Conservation (phyloP, 1,140 invertebrate species). For the Drosophila lowei region DNA sequence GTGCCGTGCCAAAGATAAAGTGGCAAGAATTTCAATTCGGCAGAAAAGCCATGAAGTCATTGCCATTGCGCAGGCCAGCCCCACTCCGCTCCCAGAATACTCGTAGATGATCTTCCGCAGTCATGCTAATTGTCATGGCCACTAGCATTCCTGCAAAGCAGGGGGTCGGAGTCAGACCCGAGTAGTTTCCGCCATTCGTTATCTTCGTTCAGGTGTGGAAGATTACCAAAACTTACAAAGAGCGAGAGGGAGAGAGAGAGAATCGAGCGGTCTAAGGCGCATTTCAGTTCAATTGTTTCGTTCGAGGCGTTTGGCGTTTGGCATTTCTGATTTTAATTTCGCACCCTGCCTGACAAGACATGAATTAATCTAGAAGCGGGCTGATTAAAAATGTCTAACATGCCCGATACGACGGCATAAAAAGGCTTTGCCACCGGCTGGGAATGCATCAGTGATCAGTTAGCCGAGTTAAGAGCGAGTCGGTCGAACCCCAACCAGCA, state of each 20-base stretch:
- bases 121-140: constrained; percentile 30
- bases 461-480: constrained; percentile 45
- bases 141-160: too few relatives aligned
- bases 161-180: neutral
- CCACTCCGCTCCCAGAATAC: neutral
- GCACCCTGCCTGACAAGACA: constrained; percentile 46
- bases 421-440: constrained; percentile 44
- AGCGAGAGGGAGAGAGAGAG: neutral
- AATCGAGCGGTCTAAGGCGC: constrained; percentile 30
- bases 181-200: constrained; percentile 35
- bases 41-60: constrained; percentile 52
- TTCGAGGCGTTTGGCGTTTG: constrained; percentile 20
- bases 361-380: constrained; percentile 66
- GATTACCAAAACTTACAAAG: constrained; percentile 36
- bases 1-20: constrained; percentile 19
- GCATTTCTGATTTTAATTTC: constrained; percentile 57
- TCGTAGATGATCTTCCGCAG: constrained; percentile 35
- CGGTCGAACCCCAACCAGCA: constrained; percentile 20
- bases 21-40: constrained; percentile 39
- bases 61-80: neutral
- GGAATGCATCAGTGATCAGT: constrained; percentile 57
- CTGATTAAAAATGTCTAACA: constrained; percentile 65
- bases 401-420: constrained; percentile 43
- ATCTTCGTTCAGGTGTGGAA: constrained; percentile 18
- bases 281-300: constrained; percentile 42